Base-by-base conservation (phyloP, 2,888 invertebrate genomes). In the Lordiphosa andalusiaca region DNA sequence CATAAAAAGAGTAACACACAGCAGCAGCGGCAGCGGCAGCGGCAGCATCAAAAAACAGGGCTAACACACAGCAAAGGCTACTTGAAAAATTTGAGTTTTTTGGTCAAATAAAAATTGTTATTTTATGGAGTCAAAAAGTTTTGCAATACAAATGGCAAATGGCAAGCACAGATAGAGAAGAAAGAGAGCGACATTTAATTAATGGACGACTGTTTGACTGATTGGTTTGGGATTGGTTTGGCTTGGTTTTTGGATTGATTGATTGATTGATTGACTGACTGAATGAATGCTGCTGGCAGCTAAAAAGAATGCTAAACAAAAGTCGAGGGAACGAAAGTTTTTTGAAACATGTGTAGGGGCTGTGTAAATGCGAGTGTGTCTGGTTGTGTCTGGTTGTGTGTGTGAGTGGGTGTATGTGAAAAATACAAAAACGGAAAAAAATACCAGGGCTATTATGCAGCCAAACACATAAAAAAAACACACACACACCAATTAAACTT, bases 131-230 rank as follows among this genome's bases (percentile, higher is more conserved):
- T 60, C 64, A 60, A 60, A 60, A 63, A 63, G 36, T 30, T 30
- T 50, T 53, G 68, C 68, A 67, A 65, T 60, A 50, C 61, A 60
- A 67, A 65, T 60, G 40, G 58, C 60, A 84, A 62, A 65, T 60
- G 40, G 58, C 60, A 84, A 62, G 76, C 70, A 81, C 30, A 30
- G 30, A 30, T 30, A 30, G 30, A 69, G 69, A 67, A 69, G 47
- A 72, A 39, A 38, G 62, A 77, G 68, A 67, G 84, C 72, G 56
- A 76, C 64, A 73, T 81, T 73, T 81, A 76, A 81, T 80, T 77
- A 77, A 77, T 77, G 76, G 81, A 73, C 84, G 76, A 77, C 70
- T 78, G 75, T 84, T 75, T 75, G 73, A 69, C 76, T 72, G 73
- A 73, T 73, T 73, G 72, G 61, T 56, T 67, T 44, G 30, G 42